Evolutionary conservation across 2,113 vertebrate genomes (phyloP).

Genomic region (Noturus placidus): DNA sequence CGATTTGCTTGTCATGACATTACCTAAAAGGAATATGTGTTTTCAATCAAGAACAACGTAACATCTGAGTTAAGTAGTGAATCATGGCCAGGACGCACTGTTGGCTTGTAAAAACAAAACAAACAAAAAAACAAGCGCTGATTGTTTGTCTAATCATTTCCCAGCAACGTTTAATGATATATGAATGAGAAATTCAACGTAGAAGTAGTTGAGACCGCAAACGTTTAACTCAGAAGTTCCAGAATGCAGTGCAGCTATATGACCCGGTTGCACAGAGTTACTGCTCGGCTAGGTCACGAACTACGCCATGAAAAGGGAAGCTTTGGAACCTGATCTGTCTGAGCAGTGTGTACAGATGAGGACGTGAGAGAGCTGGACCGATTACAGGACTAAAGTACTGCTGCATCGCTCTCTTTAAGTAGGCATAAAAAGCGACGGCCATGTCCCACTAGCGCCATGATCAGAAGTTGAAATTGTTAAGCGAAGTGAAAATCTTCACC

Average conservation of each 20-base stretch:
- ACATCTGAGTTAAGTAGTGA: not conserved
- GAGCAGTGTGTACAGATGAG: not conserved
- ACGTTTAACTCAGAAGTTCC: not conserved
- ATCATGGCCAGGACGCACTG: not conserved
- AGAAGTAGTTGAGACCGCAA: not conserved
- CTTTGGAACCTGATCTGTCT: not conserved
- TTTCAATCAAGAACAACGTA: not conserved
- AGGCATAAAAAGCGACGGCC: not conserved
- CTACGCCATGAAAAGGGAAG: not conserved
- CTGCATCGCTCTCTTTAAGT: not conserved
- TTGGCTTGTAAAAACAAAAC: not conserved
- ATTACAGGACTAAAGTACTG: not conserved
- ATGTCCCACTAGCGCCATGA: not conserved
- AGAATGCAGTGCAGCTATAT: not conserved
- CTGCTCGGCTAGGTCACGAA: not conserved
- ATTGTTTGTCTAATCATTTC: not conserved
- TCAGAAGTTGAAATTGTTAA: not conserved
- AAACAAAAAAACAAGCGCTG: not conserved
- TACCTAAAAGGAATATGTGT: not conserved
- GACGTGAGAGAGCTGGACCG: not conserved
- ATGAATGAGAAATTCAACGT: not conserved
- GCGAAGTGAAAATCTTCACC: not conserved
- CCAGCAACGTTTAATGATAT: not conserved
- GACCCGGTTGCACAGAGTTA: not conserved
- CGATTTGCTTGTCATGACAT: not conserved